Percentiles rank a stretch among this genome's conserved stretches.
phyloP scores from a whole-genome alignment of 2,888 invertebrate species.

The Girardia tigrina region DNA sequence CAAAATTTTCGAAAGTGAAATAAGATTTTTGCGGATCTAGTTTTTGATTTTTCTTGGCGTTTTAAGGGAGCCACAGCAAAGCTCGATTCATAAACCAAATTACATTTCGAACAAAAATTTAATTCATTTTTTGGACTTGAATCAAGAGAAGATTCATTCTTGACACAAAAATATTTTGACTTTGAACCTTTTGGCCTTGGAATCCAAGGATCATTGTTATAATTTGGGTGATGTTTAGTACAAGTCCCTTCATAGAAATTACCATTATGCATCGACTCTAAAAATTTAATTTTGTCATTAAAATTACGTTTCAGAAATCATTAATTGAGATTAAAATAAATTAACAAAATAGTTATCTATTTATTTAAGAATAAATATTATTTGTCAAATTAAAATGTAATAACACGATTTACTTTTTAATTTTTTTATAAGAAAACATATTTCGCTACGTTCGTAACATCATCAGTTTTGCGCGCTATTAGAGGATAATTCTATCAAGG shows the following conservation, averaged over 20 bases:
- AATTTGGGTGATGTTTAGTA: neutral
- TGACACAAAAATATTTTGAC: neutral
- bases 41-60: neutral
- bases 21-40: neutral
- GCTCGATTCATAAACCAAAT: neutral
- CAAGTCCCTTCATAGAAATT: neutral
- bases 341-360: too few relatives aligned
- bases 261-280: neutral
- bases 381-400: too few relatives aligned
- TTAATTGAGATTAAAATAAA: too few relatives aligned
- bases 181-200: neutral
- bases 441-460: too few relatives aligned
- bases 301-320: too few relatives aligned
- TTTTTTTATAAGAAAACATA: too few relatives aligned
- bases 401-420: too few relatives aligned
- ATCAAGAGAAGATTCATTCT: neutral
- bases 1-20: constrained; percentile 25
- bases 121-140: neutral
- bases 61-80: neutral
- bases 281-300: too few relatives aligned
- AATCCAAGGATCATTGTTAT: neutral
- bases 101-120: neutral
- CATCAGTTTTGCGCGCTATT: too few relatives aligned
- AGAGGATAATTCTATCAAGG: too few relatives aligned
- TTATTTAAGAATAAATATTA: too few relatives aligned